Percentiles rank a stretch among this genome's conserved stretches.
Evolutionary conservation across 2,113 vertebrate species (phyloP).

Genomic region (Lepus americanus): DNA sequence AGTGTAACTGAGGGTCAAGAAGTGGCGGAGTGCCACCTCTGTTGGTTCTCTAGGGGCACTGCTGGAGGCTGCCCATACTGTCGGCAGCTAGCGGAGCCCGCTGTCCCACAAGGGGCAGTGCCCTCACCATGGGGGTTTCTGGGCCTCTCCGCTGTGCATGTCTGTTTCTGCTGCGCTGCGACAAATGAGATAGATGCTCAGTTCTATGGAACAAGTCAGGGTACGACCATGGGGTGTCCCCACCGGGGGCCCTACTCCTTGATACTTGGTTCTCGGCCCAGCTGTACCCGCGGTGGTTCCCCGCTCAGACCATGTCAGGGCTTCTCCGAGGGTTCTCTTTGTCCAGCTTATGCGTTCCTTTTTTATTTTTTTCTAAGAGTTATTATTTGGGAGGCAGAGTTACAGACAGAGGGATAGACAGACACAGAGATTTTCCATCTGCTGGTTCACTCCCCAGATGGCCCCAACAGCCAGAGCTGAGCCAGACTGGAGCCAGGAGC

Average conservation of each 20-base stretch:
- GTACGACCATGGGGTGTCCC: neutral
- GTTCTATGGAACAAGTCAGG: neutral
- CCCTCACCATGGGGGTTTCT: neutral
- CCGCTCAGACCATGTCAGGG: neutral
- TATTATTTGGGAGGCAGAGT: too few relatives aligned
- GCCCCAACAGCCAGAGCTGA: too few relatives aligned
- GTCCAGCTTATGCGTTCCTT: too few relatives aligned
- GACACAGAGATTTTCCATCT: too few relatives aligned
- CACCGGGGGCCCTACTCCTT: neutral
- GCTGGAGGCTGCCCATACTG: neutral
- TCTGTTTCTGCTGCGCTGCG: slow-evolving; percentile 1
- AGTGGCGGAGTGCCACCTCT: neutral
- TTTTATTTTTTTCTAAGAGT: too few relatives aligned
- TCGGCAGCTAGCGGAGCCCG: neutral
- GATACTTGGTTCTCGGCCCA: neutral
- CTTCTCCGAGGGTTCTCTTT: neutral
- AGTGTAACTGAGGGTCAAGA: neutral
- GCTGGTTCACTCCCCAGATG: too few relatives aligned
- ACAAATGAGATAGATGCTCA: neutral
- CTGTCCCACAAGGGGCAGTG: neutral
- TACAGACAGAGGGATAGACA: too few relatives aligned
- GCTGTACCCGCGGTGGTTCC: neutral
- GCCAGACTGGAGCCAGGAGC: too few relatives aligned
- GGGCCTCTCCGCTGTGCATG: neutral
- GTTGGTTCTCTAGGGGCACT: neutral